Percentiles rank a stretch among this genome's conserved stretches.
phyloP scores from a whole-genome alignment of 2,888 invertebrate species.

The Stegophylla sp. region DNA sequence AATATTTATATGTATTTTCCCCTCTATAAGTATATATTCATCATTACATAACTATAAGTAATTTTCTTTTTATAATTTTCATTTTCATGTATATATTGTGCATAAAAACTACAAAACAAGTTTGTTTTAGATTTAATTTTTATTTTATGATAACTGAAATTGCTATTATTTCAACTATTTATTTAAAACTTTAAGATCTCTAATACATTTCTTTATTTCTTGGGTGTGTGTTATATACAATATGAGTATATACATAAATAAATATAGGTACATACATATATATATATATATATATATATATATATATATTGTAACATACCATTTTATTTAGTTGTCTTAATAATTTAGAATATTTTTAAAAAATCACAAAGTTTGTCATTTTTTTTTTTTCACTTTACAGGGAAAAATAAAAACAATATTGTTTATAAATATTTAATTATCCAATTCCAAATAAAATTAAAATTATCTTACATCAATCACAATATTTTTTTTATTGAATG shows the following conservation, averaged over 20 bases:
- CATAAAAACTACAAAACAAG: conserved; percentile 35
- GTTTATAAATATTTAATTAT: conserved; percentile 28
- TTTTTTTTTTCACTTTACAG: conserved; percentile 11
- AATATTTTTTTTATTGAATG: conserved; percentile 22
- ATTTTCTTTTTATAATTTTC: background rate
- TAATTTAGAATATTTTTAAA: conserved; percentile 12
- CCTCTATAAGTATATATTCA: background rate
- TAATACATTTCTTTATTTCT: conserved; percentile 27
- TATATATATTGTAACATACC: conserved; percentile 30
- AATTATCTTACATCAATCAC: conserved; percentile 36
- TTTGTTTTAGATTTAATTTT: conserved; percentile 39
- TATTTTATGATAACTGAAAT: conserved; percentile 26
- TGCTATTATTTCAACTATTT: conserved; percentile 38
- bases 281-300: conserved; percentile 9
- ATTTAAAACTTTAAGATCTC: conserved; percentile 51
- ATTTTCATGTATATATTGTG: conserved; percentile 53
- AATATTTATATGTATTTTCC: conserved; percentile 24
- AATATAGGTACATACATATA: conserved; percentile 14
- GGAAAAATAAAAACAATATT: conserved; percentile 26
- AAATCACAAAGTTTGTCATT: conserved; percentile 2
- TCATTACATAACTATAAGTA: background rate
- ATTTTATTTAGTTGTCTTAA: conserved; percentile 19
- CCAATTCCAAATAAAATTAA: conserved; percentile 44
- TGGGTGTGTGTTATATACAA: conserved; percentile 35
- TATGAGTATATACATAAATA: background rate